A percentile compares a stretch with the other conserved stretches of the same genome.
Conservation (phyloP, 2,888 invertebrate species). For the Candidula unifasciata region DNA sequence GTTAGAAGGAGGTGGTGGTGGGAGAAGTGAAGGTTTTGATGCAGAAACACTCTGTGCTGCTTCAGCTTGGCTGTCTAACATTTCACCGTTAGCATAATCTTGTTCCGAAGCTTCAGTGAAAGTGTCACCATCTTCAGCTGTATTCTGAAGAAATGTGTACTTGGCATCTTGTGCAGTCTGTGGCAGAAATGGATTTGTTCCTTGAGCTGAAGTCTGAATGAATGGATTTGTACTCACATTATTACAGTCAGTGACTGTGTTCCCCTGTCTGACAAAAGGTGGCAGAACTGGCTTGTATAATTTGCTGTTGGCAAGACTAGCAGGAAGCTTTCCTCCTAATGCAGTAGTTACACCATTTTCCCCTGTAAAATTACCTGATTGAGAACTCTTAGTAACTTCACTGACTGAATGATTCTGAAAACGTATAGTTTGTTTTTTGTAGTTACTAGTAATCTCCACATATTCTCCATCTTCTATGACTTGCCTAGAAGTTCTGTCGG, state of each 20-base stretch:
- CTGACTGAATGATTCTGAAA: slow-evolving; percentile 32
- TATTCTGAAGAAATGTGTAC: slow-evolving; percentile 19
- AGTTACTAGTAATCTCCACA: slow-evolving; percentile 53
- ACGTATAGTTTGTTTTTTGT: slow-evolving; percentile 37
- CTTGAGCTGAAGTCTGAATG: neutral
- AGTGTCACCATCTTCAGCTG: neutral
- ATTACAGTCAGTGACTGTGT: slow-evolving; percentile 8
- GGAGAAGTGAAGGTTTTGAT: slow-evolving; percentile 12
- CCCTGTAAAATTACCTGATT: neutral
- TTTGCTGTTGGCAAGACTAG: slow-evolving; percentile 41
- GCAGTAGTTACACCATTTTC: neutral
- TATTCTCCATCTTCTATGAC: slow-evolving; percentile 55
- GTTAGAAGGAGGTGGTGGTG: slow-evolving; percentile 28
- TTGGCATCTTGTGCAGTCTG: slow-evolving; percentile 15
- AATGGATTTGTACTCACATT: slow-evolving; percentile 2
- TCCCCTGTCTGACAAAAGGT: slow-evolving; percentile 37
- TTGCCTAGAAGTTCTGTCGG: slow-evolving; percentile 14
- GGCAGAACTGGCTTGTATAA: slow-evolving; percentile 54
- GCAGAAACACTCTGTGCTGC: neutral
- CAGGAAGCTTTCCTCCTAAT: slow-evolving; percentile 40
- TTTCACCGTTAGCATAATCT: neutral
- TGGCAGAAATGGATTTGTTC: slow-evolving; percentile 28
- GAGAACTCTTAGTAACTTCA: slow-evolving; percentile 5
- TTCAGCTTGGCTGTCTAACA: neutral
- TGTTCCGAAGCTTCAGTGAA: neutral